Percentiles rank a stretch among this genome's conserved stretches.
Evolutionary conservation across 2,888 invertebrate species (phyloP).

Genomic region (Pedicia rivosa): DNA sequence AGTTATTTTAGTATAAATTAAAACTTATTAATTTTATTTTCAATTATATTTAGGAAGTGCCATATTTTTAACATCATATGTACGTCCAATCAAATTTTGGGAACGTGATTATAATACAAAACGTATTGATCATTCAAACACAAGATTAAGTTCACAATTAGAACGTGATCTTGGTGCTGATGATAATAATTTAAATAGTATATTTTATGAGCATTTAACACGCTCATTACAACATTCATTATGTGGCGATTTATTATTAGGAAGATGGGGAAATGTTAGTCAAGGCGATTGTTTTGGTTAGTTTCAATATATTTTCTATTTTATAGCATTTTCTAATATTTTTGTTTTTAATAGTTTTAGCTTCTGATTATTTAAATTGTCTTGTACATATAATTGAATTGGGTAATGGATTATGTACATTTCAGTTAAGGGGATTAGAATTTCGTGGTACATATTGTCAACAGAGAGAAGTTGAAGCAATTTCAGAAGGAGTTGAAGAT

Average conservation of each 20-base stretch:
- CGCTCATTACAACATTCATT: conserved; percentile 89
- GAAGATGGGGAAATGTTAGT: conserved; percentile 89
- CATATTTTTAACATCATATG: conserved; percentile 96
- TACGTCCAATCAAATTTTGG: conserved; percentile 99
- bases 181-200: conserved; percentile 96
- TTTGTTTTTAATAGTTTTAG: conserved; percentile 50
- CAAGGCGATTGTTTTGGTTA: conserved; percentile 89
- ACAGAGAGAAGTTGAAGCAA: conserved; percentile 96
- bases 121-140: conserved; percentile 93
- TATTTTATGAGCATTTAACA: conserved; percentile 98
- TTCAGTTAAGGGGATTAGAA: conserved; percentile 93
- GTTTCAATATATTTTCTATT: conserved; percentile 10
- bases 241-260: conserved; percentile 82
- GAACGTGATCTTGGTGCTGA: conserved; percentile 87
- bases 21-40: conserved; percentile 8
- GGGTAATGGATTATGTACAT: conserved; percentile 95
- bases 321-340: no score
- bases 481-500: conserved; percentile 92
- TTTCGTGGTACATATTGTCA: conserved; percentile 99
- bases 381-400: conserved; percentile 94
- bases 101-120: conserved; percentile 97
- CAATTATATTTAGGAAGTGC: conserved; percentile 85
- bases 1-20: no score
- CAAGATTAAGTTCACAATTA: conserved; percentile 82
- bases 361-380: conserved; percentile 96